Evolutionary conservation across 2,888 invertebrate genomes (phyloP).

Genomic region (Ecliptopera silaceata): DNA sequence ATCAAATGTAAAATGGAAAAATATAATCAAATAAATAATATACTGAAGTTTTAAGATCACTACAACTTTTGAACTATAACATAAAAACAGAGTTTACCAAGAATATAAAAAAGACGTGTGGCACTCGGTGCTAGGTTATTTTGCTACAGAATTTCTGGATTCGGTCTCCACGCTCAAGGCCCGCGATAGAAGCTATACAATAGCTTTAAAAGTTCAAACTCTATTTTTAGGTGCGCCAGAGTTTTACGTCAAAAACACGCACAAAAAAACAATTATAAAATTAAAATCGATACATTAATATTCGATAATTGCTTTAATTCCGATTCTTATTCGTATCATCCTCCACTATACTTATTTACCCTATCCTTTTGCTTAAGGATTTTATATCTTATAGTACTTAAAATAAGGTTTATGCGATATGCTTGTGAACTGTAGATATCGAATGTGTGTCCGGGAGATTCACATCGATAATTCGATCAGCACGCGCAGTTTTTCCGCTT

Average conservation of each 20-base stretch:
- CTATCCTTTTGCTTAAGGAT: constrained; percentile 20
- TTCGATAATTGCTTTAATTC: constrained; percentile 60
- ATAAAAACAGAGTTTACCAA: too few relatives aligned
- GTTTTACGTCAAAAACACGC: neutral
- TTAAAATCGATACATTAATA: constrained; percentile 40
- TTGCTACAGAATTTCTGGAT: too few relatives aligned
- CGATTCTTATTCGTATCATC: constrained; percentile 58
- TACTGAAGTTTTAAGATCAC: too few relatives aligned
- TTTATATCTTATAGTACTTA: constrained; percentile 35
- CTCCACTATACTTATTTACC: constrained; percentile 37
- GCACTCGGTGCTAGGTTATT: too few relatives aligned
- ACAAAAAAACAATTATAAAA: constrained; percentile 10
- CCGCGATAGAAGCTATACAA: too few relatives aligned
- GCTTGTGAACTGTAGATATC: constrained; percentile 43
- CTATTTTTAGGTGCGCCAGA: too few relatives aligned
- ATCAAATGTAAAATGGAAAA: too few relatives aligned
- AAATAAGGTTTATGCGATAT: constrained; percentile 25
- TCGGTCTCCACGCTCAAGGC: too few relatives aligned
- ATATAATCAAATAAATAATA: too few relatives aligned
- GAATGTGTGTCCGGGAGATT: constrained; percentile 65
- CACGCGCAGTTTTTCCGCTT: constrained; percentile 56
- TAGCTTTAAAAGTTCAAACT: too few relatives aligned
- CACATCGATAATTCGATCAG: constrained; percentile 73
- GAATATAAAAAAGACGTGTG: too few relatives aligned
- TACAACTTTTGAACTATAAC: too few relatives aligned